Evolutionary conservation across 2,888 invertebrate species (phyloP), one percentile per base, ranked within the genome.

Genomic region (Nowickia ferox): DNA sequence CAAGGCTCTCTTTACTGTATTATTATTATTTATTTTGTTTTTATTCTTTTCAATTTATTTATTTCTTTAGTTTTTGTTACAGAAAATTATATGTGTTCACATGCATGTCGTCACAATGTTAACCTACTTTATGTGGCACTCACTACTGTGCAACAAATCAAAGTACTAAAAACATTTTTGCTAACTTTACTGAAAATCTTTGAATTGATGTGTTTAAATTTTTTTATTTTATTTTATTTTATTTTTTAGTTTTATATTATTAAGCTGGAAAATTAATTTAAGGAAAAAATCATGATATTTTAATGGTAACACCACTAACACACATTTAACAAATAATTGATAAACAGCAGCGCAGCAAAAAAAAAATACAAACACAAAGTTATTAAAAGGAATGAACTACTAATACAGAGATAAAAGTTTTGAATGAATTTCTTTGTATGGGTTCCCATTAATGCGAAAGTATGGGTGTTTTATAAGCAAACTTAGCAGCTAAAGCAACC

Each of bases 201-300:
- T 61, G 40, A 61, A 40, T 48, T 51, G 66, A 38, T 59, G 57
- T 61, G 71, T 44, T 2, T 57, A 40, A 40, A 72, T 71, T 53
- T 40, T n/a, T 40, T 68, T 81, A 22, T 22, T 22, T 22, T 22
- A 2, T 22, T 22, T 22, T 2, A 6, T 30, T 30, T 30, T 30
- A 4, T 30, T 30, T 30, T 30, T 6, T 30, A 30, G 30, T 63
- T 63, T 68, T 19, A 42, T 44, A 68, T 55, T 44, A 68, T 55
- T 61, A 15, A 42, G 42, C 44, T 77, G 46, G 51, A 76, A 81
- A 78, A 46, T 55, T 48, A 71, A 71, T 78, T 79, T 78, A 79
- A 86, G 75, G 59, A 83, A 86, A n/a, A 84, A 74, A 63, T 74
- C 84, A 81, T 81, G 77, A 57, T 81, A 66, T 53, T 81, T 85